Evolutionary conservation across 2,888 invertebrate genomes (phyloP).

Genomic region (Ochropacha duplaris): DNA sequence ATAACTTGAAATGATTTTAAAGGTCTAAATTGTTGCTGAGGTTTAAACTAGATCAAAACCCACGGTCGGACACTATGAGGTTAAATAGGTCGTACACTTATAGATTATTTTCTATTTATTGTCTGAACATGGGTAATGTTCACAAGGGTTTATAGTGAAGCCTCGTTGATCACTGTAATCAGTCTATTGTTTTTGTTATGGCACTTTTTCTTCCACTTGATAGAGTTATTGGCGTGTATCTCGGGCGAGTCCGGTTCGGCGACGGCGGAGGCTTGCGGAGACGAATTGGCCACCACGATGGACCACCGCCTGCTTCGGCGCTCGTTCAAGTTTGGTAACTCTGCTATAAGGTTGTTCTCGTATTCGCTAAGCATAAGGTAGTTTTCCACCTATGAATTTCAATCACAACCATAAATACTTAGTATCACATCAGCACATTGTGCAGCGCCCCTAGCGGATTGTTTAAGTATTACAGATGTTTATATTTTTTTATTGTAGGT

Average conservation of each 20-base stretch:
- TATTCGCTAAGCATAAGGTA: conserved; percentile 93
- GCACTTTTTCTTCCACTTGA: conserved; percentile 78
- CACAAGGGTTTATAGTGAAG: conserved; percentile 81
- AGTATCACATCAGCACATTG: background rate
- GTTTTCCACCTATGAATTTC: conserved; percentile 86
- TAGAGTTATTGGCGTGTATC: conserved; percentile 58
- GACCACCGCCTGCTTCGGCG: conserved; percentile 89
- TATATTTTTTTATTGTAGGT: too few species aligned
- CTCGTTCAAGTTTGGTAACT: conserved; percentile 88
- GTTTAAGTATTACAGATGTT: too few species aligned
- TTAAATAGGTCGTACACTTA: conserved; percentile 77
- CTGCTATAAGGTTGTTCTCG: conserved; percentile 92
- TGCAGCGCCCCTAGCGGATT: too few species aligned
- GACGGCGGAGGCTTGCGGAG: conserved; percentile 48
- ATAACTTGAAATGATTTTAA: too few species aligned
- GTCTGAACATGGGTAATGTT: conserved; percentile 63
- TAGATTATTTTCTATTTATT: conserved; percentile 65
- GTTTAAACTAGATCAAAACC: background rate
- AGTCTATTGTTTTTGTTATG: conserved; percentile 84
- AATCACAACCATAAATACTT: background rate
- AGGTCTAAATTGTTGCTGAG: background rate
- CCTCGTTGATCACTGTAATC: conserved; percentile 91
- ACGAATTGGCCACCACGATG: conserved; percentile 79
- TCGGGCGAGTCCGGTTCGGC: conserved; percentile 66
- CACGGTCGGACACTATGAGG: conserved; percentile 49